Base-by-base conservation (phyloP, 2,113 vertebrate genomes). In the Oceanodroma tethys region DNA sequence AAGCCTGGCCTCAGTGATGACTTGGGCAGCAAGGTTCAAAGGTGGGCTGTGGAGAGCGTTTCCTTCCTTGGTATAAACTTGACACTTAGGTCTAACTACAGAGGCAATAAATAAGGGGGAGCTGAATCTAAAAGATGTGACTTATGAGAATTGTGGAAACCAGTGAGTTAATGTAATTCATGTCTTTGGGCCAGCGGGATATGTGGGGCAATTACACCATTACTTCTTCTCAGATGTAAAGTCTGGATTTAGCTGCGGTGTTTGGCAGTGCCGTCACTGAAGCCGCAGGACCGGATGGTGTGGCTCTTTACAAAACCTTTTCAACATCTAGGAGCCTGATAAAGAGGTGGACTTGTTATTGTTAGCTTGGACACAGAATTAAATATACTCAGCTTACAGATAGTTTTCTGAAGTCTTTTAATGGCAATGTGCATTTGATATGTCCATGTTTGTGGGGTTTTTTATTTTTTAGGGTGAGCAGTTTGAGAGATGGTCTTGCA, bases 161-260 rank as follows among this genome's bases (percentile, higher is more conserved):
- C 23, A 34, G 27, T 10, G 22, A 45, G 50, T 59, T 58, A 10
- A 18, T 2, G 17, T 29, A 34, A 18, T 0, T 0, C 5, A 0
- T 43, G 47, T 47, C 29, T 34, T 34, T 19, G 75, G 40, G n/a
- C n/a, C 53, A 34, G 40, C 12, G 15, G 34, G n/a, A 12, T 13
- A 3, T 5, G 2, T 27, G 67, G 30, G n/a, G 14, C 14, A 5
- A 3, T 42, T 12, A 13, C 1, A 1, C 38, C 9, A 1, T 30
- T 42, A 11, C 8, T 27, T 26, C 20, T 30, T 25, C 14, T 30
- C 32, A 3, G 74, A 4, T 4, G 16, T 17, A 6, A 30, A 22
- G 11, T 14, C 47, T 40, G 38, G 67, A 29, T 81, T 53, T 48
- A 43, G 59, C 32, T 16, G 18, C 29, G 65, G 30, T n/a, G 22